Conservation (phyloP, 64 coral and sea anemone species). For the Astreopora myriophthalma region DNA sequence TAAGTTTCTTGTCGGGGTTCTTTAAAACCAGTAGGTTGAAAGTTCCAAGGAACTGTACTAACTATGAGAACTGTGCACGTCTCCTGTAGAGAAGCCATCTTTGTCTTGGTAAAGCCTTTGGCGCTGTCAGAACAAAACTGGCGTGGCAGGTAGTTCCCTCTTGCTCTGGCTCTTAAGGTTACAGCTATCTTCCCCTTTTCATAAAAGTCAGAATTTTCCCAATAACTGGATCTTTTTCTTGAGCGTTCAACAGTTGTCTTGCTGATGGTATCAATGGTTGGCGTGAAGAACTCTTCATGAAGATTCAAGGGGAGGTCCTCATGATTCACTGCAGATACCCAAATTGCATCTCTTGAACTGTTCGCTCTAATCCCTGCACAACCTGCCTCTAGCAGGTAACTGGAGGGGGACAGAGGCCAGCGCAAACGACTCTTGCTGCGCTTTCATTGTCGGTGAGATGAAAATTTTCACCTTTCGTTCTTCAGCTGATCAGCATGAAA, state of each 20-base stretch:
- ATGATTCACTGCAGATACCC: not conserved
- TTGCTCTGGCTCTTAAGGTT: not conserved
- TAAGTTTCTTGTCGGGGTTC: constrained; percentile 27
- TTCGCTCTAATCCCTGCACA: too few relatives aligned
- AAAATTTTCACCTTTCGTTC: too few relatives aligned
- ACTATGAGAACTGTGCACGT: not conserved
- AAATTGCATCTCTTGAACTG: not conserved
- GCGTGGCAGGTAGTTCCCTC: not conserved
- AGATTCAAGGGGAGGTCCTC: not conserved
- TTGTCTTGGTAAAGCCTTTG: not conserved
- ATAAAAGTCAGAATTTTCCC: not conserved
- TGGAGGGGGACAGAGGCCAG: too few relatives aligned
- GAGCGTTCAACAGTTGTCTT: not conserved
- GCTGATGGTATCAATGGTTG: not conserved
- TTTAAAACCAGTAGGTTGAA: not conserved
- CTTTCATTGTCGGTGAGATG: too few relatives aligned
- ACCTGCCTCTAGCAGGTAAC: too few relatives aligned
- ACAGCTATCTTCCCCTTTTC: not conserved
- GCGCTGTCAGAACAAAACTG: not conserved
- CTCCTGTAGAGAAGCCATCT: constrained; percentile 10
- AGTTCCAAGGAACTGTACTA: not conserved
- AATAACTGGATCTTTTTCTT: not conserved
- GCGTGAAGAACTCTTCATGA: not conserved
- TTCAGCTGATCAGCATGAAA: too few relatives aligned
- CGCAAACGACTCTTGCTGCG: too few relatives aligned